Evolutionary conservation across 2,113 vertebrate species (phyloP), one percentile per base, ranked within the genome.

Genomic region (Morone chrysops): DNA sequence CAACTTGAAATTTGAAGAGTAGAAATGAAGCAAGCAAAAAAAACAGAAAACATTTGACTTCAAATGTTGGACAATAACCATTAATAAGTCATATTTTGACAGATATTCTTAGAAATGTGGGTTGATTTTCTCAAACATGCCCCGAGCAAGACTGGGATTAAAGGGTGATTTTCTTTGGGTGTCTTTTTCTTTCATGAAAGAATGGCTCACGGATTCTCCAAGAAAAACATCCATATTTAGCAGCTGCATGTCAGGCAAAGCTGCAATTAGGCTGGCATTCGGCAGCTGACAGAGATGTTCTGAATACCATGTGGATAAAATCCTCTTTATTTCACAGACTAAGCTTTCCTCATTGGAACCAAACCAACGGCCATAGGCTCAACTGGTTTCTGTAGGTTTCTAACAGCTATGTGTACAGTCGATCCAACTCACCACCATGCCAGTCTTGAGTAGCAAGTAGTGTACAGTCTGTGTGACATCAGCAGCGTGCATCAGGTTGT

Each of bases 391-490:
- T 66, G n/a, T 54, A 45, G 38, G 66, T 59, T 63, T 78, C 40
- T n/a, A 63, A 56, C 59, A 60, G 25, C 36, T 40, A 2, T 20
- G 41, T 18, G 2, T 65, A 3, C 22, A 61, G 41, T 65, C 40
- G 2, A 48, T 50, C 4, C 1, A 85, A 96, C 98, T 96, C 93
- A 99, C 98, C 91, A 93, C 97, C 89, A 97, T 93, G 67, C 98
- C 98, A 13, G 98, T 99, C 93, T 98, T 98, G 74, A 98, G 97
- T 62, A 99, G 96, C 62, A 99, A 94, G 92, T 97, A 98, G 92
- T 99, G 98, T 11, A 99, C 97, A 0, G 98, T 99, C 94, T 99
- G 98, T 2, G 98, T 99, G 77, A 99, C 97, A 1, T 99, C 98
- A 1, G 98, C 98, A 0, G 98, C 98, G 0, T 99, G 98, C 88